Base-by-base conservation (phyloP, 2,797 vertebrate species). In the Diplodus puntazzo region DNA sequence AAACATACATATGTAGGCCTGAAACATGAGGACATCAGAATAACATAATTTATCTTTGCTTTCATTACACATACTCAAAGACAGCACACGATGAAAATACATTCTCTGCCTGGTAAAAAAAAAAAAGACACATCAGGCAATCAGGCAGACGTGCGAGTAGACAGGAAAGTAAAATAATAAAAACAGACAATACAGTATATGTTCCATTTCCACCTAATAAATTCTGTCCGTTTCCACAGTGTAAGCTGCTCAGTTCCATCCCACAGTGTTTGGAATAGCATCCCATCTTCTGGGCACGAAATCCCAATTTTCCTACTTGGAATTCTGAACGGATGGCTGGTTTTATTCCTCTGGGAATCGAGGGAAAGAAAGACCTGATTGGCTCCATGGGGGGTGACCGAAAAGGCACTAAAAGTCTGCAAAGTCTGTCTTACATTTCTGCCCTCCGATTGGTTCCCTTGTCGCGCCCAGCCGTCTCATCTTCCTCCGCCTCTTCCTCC, bases 401-500 rank as follows among this genome's bases (percentile, higher is more conserved):
- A 73, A 73, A 86, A 91, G 80, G 87, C 85, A 87, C 80, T 34
- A 43, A 67, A 68, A 68, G 68, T 67, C 78, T 83, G 84, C 80
- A 34, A 46, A 39, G 74, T 82, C 60, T 34, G 13, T 67, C 83
- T 93, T 95, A 99, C 98, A 99, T 99, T 89, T 99, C 98, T 7
- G 97, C 98, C 90, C 98, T 94, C 42, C 93, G 94, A 48, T 91
- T 94, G 20, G 53, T 95, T 94, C 91, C 94, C 93, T 91, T 84
- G 89, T 93, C 71, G 23, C 72, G 89, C 7, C 90, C 94, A 5
- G 87, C 95, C 6, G 86, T 86, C 0, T 96, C 95, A 1, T 96
- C 96, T 16, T 96, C 96, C 0, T 91, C 87, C 16, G 95, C 97
- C 2, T 97, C 96, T 12, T 98, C 96, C 50, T 97, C 97, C 30